Conservation (phyloP, 2,888 invertebrate genomes). For the Teleiodes luculella region DNA sequence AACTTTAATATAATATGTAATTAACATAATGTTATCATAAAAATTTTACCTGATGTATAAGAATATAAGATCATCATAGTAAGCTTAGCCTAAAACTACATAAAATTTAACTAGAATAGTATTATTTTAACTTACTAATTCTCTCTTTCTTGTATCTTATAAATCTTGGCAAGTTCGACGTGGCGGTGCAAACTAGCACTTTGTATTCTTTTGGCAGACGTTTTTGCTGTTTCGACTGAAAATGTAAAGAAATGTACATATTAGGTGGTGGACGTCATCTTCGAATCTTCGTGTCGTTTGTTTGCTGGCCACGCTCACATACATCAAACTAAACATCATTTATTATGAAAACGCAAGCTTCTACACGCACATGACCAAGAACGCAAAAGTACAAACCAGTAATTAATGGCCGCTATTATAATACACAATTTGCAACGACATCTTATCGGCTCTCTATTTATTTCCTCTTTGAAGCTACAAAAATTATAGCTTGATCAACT, state of each 20-base stretch:
- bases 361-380: no score
- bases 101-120: constrained; percentile 10
- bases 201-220: constrained; percentile 82
- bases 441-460: no score
- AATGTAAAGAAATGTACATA: constrained; percentile 22
- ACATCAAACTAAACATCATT: no score
- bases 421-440: no score
- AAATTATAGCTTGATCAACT: no score
- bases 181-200: constrained; percentile 84
- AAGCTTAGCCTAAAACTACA: neutral
- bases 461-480: no score
- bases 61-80: neutral
- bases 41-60: neutral
- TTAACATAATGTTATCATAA: constrained; percentile 2
- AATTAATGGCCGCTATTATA: no score
- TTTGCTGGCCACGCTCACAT: no score
- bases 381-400: no score
- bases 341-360: no score
- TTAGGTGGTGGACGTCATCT: no score
- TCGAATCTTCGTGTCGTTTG: no score
- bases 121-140: constrained; percentile 48
- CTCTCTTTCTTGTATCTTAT: constrained; percentile 82
- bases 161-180: constrained; percentile 83
- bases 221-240: constrained; percentile 82
- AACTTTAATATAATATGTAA: constrained; percentile 1